Conservation (phyloP, 2,113 vertebrate species). For the Tenebrosternarchus preto region DNA sequence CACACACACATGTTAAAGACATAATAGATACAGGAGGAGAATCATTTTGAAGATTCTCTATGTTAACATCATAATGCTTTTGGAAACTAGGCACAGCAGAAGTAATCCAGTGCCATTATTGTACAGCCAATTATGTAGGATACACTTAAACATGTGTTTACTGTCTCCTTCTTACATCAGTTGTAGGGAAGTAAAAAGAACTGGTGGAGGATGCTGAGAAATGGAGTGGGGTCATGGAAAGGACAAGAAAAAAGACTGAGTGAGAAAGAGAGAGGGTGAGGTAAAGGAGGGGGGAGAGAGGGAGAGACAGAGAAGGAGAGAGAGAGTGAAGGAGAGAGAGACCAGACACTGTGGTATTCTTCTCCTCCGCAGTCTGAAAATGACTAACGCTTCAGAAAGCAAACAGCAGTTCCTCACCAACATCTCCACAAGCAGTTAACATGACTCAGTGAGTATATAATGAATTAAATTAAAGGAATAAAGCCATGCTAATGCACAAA, state of each 20-base stretch:
- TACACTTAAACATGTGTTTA: not conserved
- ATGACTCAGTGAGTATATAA: slow-evolving; percentile 29
- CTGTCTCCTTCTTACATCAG: slow-evolving; percentile 46
- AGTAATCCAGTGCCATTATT: too few relatives aligned
- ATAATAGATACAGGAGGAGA: too few relatives aligned
- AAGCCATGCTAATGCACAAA: slow-evolving; percentile 28
- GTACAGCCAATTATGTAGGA: too few relatives aligned
- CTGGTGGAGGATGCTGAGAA: slow-evolving; percentile 52
- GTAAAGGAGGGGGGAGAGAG: slow-evolving; percentile 7
- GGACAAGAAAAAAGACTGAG: slow-evolving; percentile 57
- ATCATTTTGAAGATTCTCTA: too few relatives aligned
- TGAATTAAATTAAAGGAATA: slow-evolving; percentile 15
- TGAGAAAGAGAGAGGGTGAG: slow-evolving; percentile 22
- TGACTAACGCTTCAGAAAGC: slow-evolving; percentile 65
- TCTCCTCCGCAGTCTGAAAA: slow-evolving; percentile 52
- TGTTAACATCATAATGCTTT: too few relatives aligned
- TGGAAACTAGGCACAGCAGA: too few relatives aligned
- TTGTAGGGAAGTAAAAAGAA: slow-evolving; percentile 48
- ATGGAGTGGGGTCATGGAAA: slow-evolving; percentile 62
- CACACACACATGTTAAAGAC: too few relatives aligned
- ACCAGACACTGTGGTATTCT: slow-evolving; percentile 37
- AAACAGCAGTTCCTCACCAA: slow-evolving; percentile 63
- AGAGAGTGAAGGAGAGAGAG: slow-evolving; percentile 30
- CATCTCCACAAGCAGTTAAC: slow-evolving; percentile 61
- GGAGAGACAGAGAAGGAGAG: slow-evolving; percentile 10